These are phyloP conservation scores for Zootermopsis nevadensis DNA, from an alignment of 2,888 invertebrate species.

Conservation along the genomic window DNA sequence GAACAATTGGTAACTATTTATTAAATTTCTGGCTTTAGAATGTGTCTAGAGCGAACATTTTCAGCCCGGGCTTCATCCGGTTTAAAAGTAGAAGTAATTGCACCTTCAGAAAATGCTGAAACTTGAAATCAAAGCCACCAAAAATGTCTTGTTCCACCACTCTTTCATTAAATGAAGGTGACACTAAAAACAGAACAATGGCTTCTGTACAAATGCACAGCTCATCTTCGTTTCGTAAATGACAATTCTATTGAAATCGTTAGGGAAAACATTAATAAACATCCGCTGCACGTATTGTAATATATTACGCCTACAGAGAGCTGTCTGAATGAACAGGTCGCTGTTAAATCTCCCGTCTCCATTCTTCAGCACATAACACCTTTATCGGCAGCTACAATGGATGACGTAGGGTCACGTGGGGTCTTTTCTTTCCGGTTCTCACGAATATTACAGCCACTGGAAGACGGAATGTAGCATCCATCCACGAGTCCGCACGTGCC, in stretches of 20 bases:
- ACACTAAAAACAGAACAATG: background rate
- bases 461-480: background rate
- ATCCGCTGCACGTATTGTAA: background rate
- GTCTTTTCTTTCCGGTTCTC: constrained; percentile 1
- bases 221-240: background rate
- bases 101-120: background rate
- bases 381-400: background rate
- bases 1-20: too few species aligned
- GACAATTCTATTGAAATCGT: background rate
- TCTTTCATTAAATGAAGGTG: background rate
- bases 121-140: background rate
- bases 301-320: background rate
- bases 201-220: background rate
- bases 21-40: too few species aligned
- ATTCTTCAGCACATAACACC: background rate
- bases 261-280: background rate
- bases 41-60: too few species aligned
- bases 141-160: background rate
- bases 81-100: too few species aligned
- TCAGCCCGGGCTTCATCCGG: too few species aligned
- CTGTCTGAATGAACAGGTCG: background rate
- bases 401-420: constrained; percentile 6
- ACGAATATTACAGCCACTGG: constrained; percentile 9
- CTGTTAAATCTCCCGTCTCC: background rate
- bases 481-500: background rate